phyloP scores from a whole-genome alignment of 2,113 vertebrate genomes.

The Sigmodon hispidus region DNA sequence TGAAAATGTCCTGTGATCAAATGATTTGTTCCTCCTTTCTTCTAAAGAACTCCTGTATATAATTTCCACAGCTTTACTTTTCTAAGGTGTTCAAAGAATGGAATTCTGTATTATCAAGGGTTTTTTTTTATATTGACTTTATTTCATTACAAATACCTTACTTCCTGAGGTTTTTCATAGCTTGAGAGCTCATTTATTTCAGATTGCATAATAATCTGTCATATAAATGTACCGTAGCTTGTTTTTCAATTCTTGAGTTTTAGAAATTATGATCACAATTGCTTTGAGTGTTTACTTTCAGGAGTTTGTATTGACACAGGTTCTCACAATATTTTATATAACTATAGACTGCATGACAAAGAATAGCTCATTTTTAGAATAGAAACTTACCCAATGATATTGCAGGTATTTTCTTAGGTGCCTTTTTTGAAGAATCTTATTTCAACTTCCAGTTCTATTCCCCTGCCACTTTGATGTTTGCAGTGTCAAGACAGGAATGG shows the following conservation, averaged over 20 bases:
- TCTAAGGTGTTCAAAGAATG: neutral
- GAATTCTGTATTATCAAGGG: neutral
- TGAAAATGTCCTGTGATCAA: neutral
- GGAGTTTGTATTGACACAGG: neutral
- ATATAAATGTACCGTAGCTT: neutral
- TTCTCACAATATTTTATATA: neutral
- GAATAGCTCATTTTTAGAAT: neutral
- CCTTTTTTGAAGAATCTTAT: neutral
- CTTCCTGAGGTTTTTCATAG: neutral
- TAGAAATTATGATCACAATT: neutral
- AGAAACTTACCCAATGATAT: neutral
- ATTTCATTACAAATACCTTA: neutral
- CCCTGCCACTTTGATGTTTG: neutral
- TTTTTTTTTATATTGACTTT: neutral
- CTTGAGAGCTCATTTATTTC: neutral
- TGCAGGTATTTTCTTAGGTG: neutral
- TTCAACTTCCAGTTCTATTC: neutral
- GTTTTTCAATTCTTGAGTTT: neutral
- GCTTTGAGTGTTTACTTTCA: neutral
- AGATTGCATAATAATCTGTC: neutral
- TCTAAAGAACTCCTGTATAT: neutral
- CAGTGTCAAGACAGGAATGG: neutral
- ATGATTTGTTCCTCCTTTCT: neutral
- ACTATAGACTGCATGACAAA: neutral
- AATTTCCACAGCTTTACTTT: neutral